Percentiles rank a stretch among this genome's conserved stretches.
These are phyloP conservation scores for Pelvicachromis taeniatus DNA, from an alignment of 2,113 vertebrate genomes.

Conservation along the genomic window DNA sequence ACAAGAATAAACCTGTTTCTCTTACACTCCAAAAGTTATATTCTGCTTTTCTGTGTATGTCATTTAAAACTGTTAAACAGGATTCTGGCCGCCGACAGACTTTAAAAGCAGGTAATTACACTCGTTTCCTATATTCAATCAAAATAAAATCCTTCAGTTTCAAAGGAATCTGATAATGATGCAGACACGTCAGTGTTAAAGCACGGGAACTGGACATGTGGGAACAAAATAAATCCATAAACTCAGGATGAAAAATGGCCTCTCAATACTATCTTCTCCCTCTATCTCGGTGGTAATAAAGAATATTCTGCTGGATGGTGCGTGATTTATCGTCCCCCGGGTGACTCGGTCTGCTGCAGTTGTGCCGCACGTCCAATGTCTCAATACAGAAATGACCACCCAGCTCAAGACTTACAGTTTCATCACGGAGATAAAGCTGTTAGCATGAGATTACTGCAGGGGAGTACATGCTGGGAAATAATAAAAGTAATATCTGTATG, in stretches of 20 bases:
- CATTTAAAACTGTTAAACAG: background rate
- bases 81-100: background rate
- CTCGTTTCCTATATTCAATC: background rate
- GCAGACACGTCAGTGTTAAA: background rate
- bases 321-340: slow-evolving; percentile 45
- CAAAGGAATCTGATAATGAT: background rate
- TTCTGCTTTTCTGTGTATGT: background rate
- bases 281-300: background rate
- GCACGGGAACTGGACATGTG: background rate
- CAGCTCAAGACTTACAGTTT: background rate
- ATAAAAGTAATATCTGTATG: background rate
- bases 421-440: background rate
- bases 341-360: slow-evolving; percentile 3
- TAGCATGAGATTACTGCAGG: background rate
- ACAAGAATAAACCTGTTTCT: background rate
- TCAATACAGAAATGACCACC: slow-evolving; percentile 18
- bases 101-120: background rate
- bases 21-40: background rate
- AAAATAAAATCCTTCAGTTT: background rate
- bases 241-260: slow-evolving; percentile 38
- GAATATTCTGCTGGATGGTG: background rate
- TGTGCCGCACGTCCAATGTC: background rate
- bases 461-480: background rate
- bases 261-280: slow-evolving; percentile 7
- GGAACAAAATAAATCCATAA: slow-evolving; percentile 12